phyloP scores from a whole-genome alignment of 92 coral and sea anemone species.

The Palythoa heliodiscus region DNA sequence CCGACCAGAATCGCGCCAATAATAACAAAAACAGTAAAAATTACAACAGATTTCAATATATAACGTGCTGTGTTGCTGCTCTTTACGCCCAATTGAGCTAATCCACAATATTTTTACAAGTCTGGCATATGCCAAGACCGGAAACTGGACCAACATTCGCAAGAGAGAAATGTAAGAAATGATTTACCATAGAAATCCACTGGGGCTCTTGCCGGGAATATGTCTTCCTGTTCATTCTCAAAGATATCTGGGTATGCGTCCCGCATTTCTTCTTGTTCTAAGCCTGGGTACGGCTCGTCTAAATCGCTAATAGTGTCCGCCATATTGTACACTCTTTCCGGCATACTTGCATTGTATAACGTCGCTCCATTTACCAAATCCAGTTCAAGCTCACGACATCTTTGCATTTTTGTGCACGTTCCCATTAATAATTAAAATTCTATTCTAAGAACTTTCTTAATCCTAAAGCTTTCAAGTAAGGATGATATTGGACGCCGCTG shows the following conservation, averaged over 20 bases:
- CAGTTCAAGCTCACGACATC: conserved; percentile 43
- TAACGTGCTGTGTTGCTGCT: background rate
- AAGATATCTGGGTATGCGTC: conserved; percentile 5
- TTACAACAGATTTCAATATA: background rate
- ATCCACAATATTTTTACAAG: conserved; percentile 16
- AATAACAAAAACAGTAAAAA: background rate
- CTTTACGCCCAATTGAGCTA: conserved; percentile 7
- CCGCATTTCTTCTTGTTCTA: conserved; percentile 18
- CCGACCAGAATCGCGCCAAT: background rate
- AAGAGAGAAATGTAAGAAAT: background rate
- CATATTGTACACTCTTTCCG: conserved; percentile 22
- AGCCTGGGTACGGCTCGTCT: conserved; percentile 30
- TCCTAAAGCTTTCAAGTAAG: conserved; percentile 22
- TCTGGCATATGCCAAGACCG: conserved; percentile 14
- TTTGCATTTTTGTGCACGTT: conserved; percentile 40
- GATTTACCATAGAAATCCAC: conserved; percentile 42
- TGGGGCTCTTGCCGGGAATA: conserved; percentile 21
- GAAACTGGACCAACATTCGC: conserved; percentile 24
- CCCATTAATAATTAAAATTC: conserved; percentile 38
- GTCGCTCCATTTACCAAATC: conserved; percentile 2
- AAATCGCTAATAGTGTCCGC: conserved; percentile 1
- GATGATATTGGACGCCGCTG: conserved; percentile 36
- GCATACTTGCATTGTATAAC: conserved; percentile 14
- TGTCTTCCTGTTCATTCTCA: conserved; percentile 8
- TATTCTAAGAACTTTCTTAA: conserved; percentile 20